A percentile compares a stretch with the other conserved stretches of the same genome.
Evolutionary conservation across 1,140 invertebrate species (phyloP).

Genomic region (Calycopis cecrops): DNA sequence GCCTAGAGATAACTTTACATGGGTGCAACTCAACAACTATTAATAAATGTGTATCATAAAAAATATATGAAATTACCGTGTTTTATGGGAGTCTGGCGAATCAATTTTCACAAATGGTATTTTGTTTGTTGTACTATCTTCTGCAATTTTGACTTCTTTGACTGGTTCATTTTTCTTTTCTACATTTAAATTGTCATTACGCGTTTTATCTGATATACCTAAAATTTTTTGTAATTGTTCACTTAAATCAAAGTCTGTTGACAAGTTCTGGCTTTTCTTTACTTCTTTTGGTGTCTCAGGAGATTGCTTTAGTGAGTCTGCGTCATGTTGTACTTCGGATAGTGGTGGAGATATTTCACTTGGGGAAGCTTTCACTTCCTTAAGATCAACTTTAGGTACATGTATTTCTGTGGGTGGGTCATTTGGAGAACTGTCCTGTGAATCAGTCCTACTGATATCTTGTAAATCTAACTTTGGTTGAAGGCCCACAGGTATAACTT

Average conservation of each 20-base stretch:
- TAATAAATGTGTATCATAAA: background rate
- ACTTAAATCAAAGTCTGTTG: slow-evolving; percentile 70
- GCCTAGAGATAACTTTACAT: no score
- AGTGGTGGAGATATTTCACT: slow-evolving; percentile 66
- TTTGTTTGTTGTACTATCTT: slow-evolving; percentile 45
- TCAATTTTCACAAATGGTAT: slow-evolving; percentile 71
- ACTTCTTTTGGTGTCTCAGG: slow-evolving; percentile 63
- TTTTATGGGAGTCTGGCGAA: slow-evolving; percentile 64
- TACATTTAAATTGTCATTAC: slow-evolving; percentile 35
- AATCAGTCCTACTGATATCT: slow-evolving; percentile 46
- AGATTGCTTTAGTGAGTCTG: slow-evolving; percentile 59
- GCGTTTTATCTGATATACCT: slow-evolving; percentile 67
- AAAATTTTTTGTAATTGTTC: slow-evolving; percentile 72
- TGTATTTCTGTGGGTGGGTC: slow-evolving; percentile 68
- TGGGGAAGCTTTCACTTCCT: slow-evolving; percentile 59
- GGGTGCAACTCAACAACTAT: no score
- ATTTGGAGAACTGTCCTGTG: slow-evolving; percentile 61
- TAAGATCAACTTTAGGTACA: slow-evolving; percentile 46
- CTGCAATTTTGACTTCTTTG: slow-evolving; percentile 62
- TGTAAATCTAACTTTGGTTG: slow-evolving; percentile 59
- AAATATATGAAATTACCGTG: slow-evolving; percentile 42
- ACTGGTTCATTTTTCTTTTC: slow-evolving; percentile 56
- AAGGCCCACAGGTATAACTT: slow-evolving; percentile 57
- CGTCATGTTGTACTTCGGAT: slow-evolving; percentile 41
- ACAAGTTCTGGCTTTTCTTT: slow-evolving; percentile 71